Conservation (phyloP, 2,113 vertebrate genomes). For the Brachionichthys hirsutus region DNA sequence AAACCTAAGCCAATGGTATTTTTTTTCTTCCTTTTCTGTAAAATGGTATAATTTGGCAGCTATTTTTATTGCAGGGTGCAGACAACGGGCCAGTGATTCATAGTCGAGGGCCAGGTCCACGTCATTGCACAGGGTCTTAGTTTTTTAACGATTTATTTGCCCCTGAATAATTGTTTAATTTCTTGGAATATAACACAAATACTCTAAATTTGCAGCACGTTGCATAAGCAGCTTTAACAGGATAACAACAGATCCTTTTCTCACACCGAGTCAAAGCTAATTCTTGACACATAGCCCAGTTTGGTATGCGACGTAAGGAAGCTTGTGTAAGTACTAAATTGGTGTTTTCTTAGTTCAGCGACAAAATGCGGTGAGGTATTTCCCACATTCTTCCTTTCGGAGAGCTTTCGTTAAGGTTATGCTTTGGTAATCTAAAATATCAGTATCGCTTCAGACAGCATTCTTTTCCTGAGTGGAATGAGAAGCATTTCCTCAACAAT, state of each 20-base stretch:
- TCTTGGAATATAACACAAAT: constrained; percentile 5
- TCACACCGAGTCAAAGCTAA: background rate
- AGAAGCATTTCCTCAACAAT: constrained; percentile 28
- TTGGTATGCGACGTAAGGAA: background rate
- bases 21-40: constrained; percentile 61
- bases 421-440: constrained; percentile 20
- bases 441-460: constrained; percentile 5
- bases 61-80: constrained; percentile 75
- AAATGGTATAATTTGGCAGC: constrained; percentile 79
- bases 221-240: constrained; percentile 8
- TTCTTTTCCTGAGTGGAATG: constrained; percentile 13
- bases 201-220: background rate
- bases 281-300: background rate
- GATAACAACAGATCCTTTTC: background rate
- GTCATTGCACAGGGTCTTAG: constrained; percentile 30
- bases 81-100: constrained; percentile 52
- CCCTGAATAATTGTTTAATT: constrained; percentile 20
- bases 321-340: background rate
- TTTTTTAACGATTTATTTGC: constrained; percentile 33
- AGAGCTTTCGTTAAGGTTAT: constrained; percentile 3
- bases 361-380: background rate
- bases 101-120: constrained; percentile 42
- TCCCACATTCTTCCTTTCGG: constrained; percentile 14
- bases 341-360: constrained; percentile 5
- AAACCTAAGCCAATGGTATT: constrained; percentile 60